Evolutionary conservation across 2,797 vertebrate species (phyloP), one percentile per base, ranked within the genome.

Genomic region (Typhlichthys eigenmanni): DNA sequence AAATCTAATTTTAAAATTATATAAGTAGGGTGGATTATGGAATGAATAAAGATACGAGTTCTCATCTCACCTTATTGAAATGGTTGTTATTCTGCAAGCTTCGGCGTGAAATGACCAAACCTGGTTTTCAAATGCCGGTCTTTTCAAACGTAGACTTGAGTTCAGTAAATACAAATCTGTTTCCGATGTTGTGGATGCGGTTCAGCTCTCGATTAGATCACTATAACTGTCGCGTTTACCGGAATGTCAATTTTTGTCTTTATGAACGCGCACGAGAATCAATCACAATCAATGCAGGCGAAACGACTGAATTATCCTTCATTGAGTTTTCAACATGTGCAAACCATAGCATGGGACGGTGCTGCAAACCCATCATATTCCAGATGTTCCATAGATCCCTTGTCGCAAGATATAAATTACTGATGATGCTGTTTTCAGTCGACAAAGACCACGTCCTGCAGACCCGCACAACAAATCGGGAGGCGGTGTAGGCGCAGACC

Each of bases 11-110:
- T 12, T n/a, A 1, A 48, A 48, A 48, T 48, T 5, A 4, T 48
- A 12, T n/a, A 10, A 11, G 7, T 5, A 6, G 8, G 5, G 3
- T 38, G 8, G 34, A 8, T 2, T 38, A 48, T n/a, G 13, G 47
- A 6, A 55, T 34, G 3, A 38, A 34, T 29, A 55, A 38, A 13
- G 19, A 13, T 1, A 17, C 4, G 47, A 17, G 58, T 8, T 16
- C 88, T 85, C 72, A 89, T 16, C 88, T 85, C 73, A 89, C 86
- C 84, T 80, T 54, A 55, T 47, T 24, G 58, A 60, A 38, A 17
- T 51, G 2, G 60, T n/a, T 46, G 71, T 45, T 8, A 19, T 66
- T 34, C 17, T 49, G 46, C 10, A 53, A 50, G 24, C n/a, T 11
- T 67, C 46, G 47, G 7, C 14, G 2, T 38, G 57, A 71, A 70